Base-by-base conservation (phyloP, 2,113 vertebrate genomes). In the Mesitornis unicolor region DNA sequence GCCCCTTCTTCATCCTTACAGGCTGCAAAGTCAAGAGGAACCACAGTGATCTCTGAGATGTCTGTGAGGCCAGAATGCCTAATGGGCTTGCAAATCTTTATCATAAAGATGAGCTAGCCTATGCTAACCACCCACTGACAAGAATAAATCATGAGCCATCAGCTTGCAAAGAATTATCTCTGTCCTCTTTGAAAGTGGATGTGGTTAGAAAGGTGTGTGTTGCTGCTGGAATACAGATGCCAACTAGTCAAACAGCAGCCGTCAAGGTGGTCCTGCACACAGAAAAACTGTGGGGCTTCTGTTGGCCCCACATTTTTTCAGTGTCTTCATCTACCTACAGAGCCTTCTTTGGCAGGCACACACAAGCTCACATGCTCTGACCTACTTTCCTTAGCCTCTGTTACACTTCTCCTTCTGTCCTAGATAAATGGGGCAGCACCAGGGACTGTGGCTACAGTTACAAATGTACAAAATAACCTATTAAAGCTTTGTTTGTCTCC, bases 121-220 rank as follows among this genome's bases (percentile, higher is more conserved):
- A 2, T 20, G 14, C 50, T 65, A 80, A 33, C 35, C 29, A 35
- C 56, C 22, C 63, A 42, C 22, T 47, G 64, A 25, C 45, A 33
- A 57, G 69, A 57, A 40, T 10, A 81, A 77, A 68, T 24, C 12
- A 56, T 0, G 0, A 51, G 4, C 7, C 13, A 20, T 53, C 4
- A 0, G 6, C 38, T 63, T 38, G 71, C 48, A 84, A 71, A 71
- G 42, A 63, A 59, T 5, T 12, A 60, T 10, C 53, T 73, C 35
- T 26, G 26, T 24, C 33, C 22, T 59, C 48, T 65, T 51, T 48
- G 51, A 61, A 74, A 81, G 26, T 17, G 24, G 20, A 36, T 31
- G 18, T 26, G 28, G 26, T 54, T 63, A 63, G 24, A 61, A 48
- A 71, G 38, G 29, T 80, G 40, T 29, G 28, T 0, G 0, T 21